Percentiles rank a stretch among this genome's conserved stretches.
Evolutionary conservation across 1,140 invertebrate species (phyloP).

Genomic region (Sogatella furcifera): DNA sequence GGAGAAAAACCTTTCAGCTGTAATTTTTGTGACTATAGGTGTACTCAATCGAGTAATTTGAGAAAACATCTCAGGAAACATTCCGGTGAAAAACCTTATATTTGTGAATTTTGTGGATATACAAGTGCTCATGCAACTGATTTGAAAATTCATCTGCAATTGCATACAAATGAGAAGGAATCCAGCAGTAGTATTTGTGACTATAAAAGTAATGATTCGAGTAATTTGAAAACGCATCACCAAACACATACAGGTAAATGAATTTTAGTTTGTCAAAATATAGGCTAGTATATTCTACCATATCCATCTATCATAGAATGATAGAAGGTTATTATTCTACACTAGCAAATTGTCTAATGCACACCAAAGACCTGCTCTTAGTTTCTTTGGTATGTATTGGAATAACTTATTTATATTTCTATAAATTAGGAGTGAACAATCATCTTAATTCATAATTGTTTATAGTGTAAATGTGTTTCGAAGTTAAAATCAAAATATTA

Average conservation of each 20-base stretch:
- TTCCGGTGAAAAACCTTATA: background rate
- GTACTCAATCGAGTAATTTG: background rate
- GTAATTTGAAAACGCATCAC: background rate
- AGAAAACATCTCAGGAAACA: background rate
- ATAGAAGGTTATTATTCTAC: no score
- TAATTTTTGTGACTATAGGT: background rate
- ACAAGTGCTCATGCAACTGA: background rate
- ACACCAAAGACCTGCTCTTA: no score
- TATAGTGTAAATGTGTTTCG: no score
- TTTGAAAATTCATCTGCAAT: background rate
- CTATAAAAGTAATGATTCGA: background rate
- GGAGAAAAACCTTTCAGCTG: background rate
- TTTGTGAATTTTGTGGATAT: slow-evolving; percentile 4
- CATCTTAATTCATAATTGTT: no score
- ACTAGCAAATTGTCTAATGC: no score
- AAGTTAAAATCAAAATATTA: no score
- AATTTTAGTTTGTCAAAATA: no score
- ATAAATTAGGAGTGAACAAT: no score
- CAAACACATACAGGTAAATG: background rate
- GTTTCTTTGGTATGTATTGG: no score
- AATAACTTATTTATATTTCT: no score
- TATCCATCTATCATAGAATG: no score
- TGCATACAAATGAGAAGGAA: slow-evolving; percentile 6
- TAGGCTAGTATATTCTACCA: no score
- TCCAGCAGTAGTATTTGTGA: slow-evolving; percentile 1